Evolutionary conservation across 2,888 invertebrate species (phyloP).

Genomic region (Cheilosia impressa): DNA sequence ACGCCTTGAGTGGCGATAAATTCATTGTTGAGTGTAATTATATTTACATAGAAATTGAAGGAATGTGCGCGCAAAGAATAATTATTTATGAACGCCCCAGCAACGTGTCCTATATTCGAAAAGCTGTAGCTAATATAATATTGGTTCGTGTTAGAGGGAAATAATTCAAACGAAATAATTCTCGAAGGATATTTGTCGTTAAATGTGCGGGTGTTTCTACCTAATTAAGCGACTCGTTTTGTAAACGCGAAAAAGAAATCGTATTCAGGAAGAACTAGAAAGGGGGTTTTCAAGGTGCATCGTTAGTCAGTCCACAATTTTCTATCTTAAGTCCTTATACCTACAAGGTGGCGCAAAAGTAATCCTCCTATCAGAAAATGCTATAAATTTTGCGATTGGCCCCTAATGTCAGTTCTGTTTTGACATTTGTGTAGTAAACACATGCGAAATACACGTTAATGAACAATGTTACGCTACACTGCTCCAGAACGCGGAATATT

Average conservation of each 20-base stretch:
- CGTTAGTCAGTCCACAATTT: too few species aligned
- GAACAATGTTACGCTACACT: too few species aligned
- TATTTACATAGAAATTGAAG: conserved; percentile 23
- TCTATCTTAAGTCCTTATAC: too few species aligned
- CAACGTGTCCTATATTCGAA: conserved; percentile 23
- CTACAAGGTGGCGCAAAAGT: too few species aligned
- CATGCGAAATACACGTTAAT: too few species aligned
- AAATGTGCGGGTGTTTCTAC: not conserved
- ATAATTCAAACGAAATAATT: conserved; percentile 3
- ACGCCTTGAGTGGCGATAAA: conserved; percentile 66
- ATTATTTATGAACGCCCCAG: not conserved
- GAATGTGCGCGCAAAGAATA: not conserved
- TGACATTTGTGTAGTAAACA: too few species aligned
- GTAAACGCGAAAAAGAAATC: not conserved
- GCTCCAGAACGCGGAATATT: too few species aligned
- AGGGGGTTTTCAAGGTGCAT: too few species aligned
- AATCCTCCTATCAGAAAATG: too few species aligned
- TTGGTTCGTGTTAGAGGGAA: conserved; percentile 10
- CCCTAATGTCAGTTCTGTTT: too few species aligned
- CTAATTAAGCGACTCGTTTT: conserved; percentile 5
- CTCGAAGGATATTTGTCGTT: not conserved
- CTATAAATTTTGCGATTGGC: too few species aligned
- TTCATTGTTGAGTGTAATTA: conserved; percentile 40
- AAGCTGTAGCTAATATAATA: not conserved
- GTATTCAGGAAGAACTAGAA: too few species aligned